A percentile compares a stretch with the other conserved stretches of the same genome.
phyloP scores from a whole-genome alignment of 2,888 invertebrate genomes.

The Galerucella nymphaeae region DNA sequence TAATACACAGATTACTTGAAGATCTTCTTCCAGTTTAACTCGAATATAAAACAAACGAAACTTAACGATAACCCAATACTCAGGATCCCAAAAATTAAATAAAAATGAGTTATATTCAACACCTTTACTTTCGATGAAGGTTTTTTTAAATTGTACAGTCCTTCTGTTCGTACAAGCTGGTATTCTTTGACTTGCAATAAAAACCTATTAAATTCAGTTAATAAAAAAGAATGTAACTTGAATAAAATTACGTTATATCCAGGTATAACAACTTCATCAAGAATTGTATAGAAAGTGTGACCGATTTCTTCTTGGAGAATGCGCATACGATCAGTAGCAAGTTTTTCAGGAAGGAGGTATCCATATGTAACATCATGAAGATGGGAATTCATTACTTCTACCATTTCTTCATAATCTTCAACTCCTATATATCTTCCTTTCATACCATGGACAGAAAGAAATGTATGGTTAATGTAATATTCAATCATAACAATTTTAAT shows the following conservation, averaged over 20 bases:
- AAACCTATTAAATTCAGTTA: conserved; percentile 17
- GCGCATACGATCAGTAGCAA: conserved; percentile 23
- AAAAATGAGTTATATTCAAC: conserved; percentile 24
- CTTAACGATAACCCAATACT: conserved; percentile 11
- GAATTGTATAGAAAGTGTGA: conserved; percentile 23
- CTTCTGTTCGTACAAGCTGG: conserved; percentile 15
- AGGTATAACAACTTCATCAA: conserved; percentile 28
- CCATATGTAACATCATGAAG: conserved; percentile 11
- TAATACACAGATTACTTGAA: no score
- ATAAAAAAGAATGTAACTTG: conserved; percentile 22
- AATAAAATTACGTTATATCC: conserved; percentile 23
- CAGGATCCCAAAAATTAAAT: conserved; percentile 11
- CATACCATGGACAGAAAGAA: conserved; percentile 5
- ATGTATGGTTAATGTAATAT: conserved; percentile 5
- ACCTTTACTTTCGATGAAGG: not conserved
- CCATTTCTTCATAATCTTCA: not conserved
- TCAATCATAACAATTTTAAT: conserved; percentile 24
- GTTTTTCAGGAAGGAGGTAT: conserved; percentile 15
- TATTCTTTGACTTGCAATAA: conserved; percentile 23
- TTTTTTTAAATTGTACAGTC: conserved; percentile 17
- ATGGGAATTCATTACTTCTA: not conserved
- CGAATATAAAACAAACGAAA: conserved; percentile 10
- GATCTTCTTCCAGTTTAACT: conserved; percentile 15
- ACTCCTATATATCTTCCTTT: conserved; percentile 4
- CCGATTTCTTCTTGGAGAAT: conserved; percentile 15